Evolutionary conservation across 2,113 vertebrate genomes (phyloP).

Genomic region (Otocyon megalotis): DNA sequence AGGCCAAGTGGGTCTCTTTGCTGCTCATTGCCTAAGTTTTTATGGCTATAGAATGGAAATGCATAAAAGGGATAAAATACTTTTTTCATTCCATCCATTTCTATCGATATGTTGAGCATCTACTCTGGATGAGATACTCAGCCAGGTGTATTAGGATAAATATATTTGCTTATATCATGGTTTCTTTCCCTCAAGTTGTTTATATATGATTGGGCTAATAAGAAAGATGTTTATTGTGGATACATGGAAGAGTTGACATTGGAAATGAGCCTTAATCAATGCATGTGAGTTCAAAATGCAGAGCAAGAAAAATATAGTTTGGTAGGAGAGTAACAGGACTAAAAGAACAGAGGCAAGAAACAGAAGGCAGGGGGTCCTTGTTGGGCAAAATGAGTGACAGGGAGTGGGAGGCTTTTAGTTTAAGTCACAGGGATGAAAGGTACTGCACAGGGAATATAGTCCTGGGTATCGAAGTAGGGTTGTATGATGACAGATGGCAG

Average conservation of each 20-base stretch:
- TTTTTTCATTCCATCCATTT: not conserved
- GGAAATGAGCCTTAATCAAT: not conserved
- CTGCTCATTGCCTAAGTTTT: slow-evolving; percentile 8
- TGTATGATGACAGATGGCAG: not conserved
- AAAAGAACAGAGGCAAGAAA: not conserved
- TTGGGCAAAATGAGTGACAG: not conserved
- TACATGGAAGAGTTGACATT: not conserved
- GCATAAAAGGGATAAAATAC: not conserved
- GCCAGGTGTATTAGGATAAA: not conserved
- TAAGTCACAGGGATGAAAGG: not conserved
- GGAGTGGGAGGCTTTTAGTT: not conserved
- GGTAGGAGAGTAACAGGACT: not conserved
- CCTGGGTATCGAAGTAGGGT: not conserved
- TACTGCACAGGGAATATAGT: not conserved
- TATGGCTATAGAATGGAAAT: not conserved
- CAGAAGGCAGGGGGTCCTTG: not conserved
- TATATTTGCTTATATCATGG: not conserved
- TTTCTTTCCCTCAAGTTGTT: not conserved
- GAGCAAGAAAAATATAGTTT: not conserved
- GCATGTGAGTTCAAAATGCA: not conserved
- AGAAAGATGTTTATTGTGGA: not conserved
- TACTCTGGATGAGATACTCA: not conserved
- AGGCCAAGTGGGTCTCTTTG: not conserved
- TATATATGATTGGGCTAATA: not conserved
- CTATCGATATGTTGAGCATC: not conserved